Evolutionary conservation across 2,113 vertebrate genomes (phyloP).

Genomic region (Prolemur simus): DNA sequence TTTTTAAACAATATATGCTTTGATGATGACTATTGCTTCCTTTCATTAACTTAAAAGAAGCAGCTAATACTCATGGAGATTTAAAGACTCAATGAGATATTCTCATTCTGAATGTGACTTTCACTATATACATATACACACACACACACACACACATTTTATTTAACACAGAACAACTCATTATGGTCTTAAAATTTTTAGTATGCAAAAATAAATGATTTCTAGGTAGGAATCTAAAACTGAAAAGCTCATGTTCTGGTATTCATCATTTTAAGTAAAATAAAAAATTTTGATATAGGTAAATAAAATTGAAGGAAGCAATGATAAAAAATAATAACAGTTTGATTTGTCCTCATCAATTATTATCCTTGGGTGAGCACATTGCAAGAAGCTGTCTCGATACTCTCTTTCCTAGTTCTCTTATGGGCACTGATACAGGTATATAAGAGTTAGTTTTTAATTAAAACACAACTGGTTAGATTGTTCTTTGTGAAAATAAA

Average conservation of each 20-base stretch:
- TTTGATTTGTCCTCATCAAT: neutral
- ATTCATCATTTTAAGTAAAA: neutral
- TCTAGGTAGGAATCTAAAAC: neutral
- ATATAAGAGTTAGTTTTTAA: neutral
- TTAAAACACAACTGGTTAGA: neutral
- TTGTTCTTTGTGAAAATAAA: neutral
- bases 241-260: neutral
- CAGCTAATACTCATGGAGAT: neutral
- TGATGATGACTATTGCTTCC: constrained; percentile 57
- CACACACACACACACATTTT: neutral
- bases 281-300: neutral
- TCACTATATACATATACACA: neutral
- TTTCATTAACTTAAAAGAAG: constrained; percentile 70
- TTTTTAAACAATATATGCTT: constrained; percentile 67
- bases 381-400: neutral
- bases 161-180: neutral
- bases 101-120: neutral
- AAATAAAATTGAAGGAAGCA: neutral
- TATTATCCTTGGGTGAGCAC: neutral
- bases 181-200: neutral
- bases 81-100: constrained; percentile 49
- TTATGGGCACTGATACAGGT: neutral
- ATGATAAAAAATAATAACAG: neutral
- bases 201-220: neutral
- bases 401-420: neutral